phyloP scores from a whole-genome alignment of 2,888 invertebrate genomes.

The Pimpla rufipes region DNA sequence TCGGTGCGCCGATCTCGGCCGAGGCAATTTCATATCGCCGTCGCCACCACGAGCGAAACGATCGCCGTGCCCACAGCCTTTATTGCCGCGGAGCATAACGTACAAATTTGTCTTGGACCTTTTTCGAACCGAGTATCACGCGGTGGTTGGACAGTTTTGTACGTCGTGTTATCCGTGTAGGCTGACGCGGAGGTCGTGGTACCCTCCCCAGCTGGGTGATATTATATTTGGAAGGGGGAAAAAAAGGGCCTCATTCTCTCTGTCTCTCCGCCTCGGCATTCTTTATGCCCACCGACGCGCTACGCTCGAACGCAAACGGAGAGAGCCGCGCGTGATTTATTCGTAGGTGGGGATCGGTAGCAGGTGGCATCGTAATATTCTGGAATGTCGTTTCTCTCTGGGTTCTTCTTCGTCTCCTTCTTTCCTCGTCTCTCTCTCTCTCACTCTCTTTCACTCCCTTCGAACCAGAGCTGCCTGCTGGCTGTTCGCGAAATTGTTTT shows the following conservation, averaged over 20 bases:
- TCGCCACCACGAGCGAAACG: constrained; percentile 26
- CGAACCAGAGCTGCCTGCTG: constrained; percentile 56
- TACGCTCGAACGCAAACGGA: neutral
- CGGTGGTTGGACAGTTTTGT: neutral
- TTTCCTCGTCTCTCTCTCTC: constrained; percentile 34
- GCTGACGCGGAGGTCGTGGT: constrained; percentile 59
- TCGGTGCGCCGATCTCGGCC: constrained; percentile 21
- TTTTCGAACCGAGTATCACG: constrained; percentile 51
- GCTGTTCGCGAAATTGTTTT: constrained; percentile 66
- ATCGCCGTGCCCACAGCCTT: constrained; percentile 58
- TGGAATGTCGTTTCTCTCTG: constrained; percentile 59
- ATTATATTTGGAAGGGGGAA: constrained; percentile 60
- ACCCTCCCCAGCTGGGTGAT: constrained; percentile 45
- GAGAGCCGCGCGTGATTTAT: constrained; percentile 61
- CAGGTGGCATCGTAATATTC: constrained; percentile 71
- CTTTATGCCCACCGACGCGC: constrained; percentile 40
- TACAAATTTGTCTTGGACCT: constrained; percentile 59
- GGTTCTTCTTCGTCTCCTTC: constrained; percentile 36
- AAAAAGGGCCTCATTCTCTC: constrained; percentile 46
- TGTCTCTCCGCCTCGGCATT: constrained; percentile 43
- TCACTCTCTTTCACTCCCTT: constrained; percentile 15
- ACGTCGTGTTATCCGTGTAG: constrained; percentile 19
- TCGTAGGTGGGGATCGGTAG: constrained; percentile 70
- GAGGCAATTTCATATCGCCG: constrained; percentile 52
- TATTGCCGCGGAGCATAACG: constrained; percentile 54